These are phyloP conservation scores for Melangyna quadrimaculata DNA, from an alignment of 2,888 invertebrate genomes.

Conservation along the genomic window DNA sequence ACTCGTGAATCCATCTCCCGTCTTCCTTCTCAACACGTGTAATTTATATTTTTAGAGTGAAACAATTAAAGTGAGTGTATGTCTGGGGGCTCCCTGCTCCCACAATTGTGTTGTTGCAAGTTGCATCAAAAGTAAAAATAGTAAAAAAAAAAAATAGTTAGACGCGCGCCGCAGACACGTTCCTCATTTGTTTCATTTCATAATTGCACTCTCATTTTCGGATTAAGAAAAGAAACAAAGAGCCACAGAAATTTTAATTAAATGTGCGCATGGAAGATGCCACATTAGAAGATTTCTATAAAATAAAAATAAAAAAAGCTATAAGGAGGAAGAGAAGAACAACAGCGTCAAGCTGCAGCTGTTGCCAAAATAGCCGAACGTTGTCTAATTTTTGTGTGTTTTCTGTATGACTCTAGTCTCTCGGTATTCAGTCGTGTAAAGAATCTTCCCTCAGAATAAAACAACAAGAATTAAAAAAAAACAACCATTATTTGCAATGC, in stretches of 20 bases:
- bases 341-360: slow-evolving; percentile 66
- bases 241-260: slow-evolving; percentile 68
- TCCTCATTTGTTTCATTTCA: slow-evolving; percentile 64
- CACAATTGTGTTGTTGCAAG: slow-evolving; percentile 30
- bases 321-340: slow-evolving; percentile 34
- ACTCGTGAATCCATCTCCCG: slow-evolving; percentile 1
- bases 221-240: slow-evolving; percentile 50
- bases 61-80: slow-evolving; percentile 2
- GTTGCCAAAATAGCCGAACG: slow-evolving; percentile 62
- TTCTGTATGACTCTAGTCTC: neutral
- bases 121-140: neutral
- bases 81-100: slow-evolving; percentile 55
- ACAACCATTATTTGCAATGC: slow-evolving; percentile 60
- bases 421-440: slow-evolving; percentile 14
- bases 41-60: slow-evolving; percentile 17
- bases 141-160: neutral
- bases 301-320: neutral
- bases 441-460: neutral
- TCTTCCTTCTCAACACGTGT: slow-evolving; percentile 3
- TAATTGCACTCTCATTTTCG: slow-evolving; percentile 64
- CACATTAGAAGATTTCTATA: slow-evolving; percentile 26
- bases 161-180: slow-evolving; percentile 36
- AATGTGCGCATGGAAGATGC: slow-evolving; percentile 58
- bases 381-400: slow-evolving; percentile 65
- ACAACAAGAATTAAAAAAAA: neutral